These are phyloP conservation scores for Bucco capensis DNA, from an alignment of 2,113 vertebrate species.

Conservation along the genomic window DNA sequence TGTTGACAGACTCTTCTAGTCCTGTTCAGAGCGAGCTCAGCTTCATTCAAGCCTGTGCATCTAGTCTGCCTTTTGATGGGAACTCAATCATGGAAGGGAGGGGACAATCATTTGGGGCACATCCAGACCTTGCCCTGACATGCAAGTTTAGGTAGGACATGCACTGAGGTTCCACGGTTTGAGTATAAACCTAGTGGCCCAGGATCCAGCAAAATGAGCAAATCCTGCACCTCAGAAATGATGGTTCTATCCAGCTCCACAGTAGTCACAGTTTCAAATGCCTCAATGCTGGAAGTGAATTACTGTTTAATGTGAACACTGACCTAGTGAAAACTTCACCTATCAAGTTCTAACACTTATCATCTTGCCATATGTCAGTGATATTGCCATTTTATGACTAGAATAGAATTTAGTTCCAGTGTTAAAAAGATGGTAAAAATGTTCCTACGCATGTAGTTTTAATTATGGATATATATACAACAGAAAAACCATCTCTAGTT, in stretches of 20 bases:
- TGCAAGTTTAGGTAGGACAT: neutral
- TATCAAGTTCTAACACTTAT: neutral
- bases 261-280: neutral
- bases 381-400: neutral
- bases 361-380: neutral
- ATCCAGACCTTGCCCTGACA: neutral
- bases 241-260: neutral
- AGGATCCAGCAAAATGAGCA: neutral
- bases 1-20: neutral
- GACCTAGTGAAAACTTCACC: neutral
- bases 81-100: neutral
- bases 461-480: neutral
- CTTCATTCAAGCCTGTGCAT: neutral
- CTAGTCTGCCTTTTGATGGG: neutral
- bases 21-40: neutral
- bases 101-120: neutral
- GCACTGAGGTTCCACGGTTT: neutral
- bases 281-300: neutral
- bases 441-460: neutral
- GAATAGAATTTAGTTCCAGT: neutral
- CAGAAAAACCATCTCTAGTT: neutral
- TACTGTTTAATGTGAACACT: neutral
- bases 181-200: neutral
- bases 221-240: neutral
- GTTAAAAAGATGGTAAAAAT: neutral